Evolutionary conservation across 2,888 invertebrate species (phyloP), one percentile per base, ranked within the genome.

Genomic region (Seira sanloemensis): DNA sequence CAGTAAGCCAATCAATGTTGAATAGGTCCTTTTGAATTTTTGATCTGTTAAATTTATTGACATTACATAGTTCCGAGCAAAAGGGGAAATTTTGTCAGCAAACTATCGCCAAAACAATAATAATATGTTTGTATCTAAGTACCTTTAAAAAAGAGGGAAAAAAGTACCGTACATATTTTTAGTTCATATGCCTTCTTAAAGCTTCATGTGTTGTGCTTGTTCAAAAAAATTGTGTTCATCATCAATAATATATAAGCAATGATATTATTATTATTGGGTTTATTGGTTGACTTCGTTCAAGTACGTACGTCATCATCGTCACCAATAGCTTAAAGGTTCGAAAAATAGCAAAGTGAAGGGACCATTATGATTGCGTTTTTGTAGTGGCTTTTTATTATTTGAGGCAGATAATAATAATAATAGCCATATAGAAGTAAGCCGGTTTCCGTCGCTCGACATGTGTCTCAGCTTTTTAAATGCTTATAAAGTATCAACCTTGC

Each of bases 361-460:
- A 72, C 84, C 67, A 66, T 62, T 18, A 65, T 68, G 37, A 21
- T 78, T 78, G 58, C 69, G 37, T 78, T 69, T 78, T 58, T 26
- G 4, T 69, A 19, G 25, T 76, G 54, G 21, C 18, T 74, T 18
- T 74, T 58, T 77, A 58, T 24, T 69, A 54, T 23, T 73, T 65
- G 21, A 54, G 12, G 50, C 37, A 62, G 50, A 65, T 79, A 66
- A 67, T 79, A 73, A 65, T 71, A 71, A 78, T 79, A 79, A 79
- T 79, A 73, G 79, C 62, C 58, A 58, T 58, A 58, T 58, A 62
- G 21, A n/a, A 62, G 21, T 69, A 66, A 84, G 84, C 84, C 84
- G 84, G 84, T 84, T 84, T 84, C 84, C 84, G 84, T 84, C 84
- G 80, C 84, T 84, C 84, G 84, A 84, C 84, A 84, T 84, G 84